Evolutionary conservation across 2,888 invertebrate genomes (phyloP), one percentile per base, ranked within the genome.

Genomic region (Chrysopilus asiliformis): DNA sequence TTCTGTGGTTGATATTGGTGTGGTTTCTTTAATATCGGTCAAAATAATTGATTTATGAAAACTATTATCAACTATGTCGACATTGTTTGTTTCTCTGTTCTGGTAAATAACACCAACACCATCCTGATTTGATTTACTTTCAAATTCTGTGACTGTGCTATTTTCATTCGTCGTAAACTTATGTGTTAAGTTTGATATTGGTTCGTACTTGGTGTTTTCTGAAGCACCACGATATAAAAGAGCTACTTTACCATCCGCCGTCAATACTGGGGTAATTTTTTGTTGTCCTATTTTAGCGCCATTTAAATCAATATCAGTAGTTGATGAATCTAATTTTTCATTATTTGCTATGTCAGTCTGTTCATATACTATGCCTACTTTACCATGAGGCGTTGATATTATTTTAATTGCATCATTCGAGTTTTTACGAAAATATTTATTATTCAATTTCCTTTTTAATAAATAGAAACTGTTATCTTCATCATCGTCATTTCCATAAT

Each of bases 231-330:
- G 61, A 48, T 62, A 64, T 49, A 65, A 57, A 50, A 65, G 55
- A 43, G 65, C 65, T 52, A 65, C 64, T 54, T 65, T 65, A 51
- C 65, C 65, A 57, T 65, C 65, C 47, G 64, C 55, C 44, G 65
- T 65, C 49, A 65, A 53, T 38, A 65, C 65, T 24, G 65, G 65
- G 43, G 64, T 63, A 43, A 65, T 64, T 56, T 65, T 65, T 32
- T 59, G 58, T 53, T 27, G 16, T 13, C n/a, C n/a, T n/a, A n/a
- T n/a, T n/a, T n/a, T n/a, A n/a, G n/a, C n/a, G n/a, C n/a, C n/a
- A n/a, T n/a, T n/a, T n/a, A n/a, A n/a, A n/a, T n/a, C n/a, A n/a
- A n/a, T n/a, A n/a, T n/a, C n/a, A n/a, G n/a, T n/a, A 20, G 27
- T 19, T 27, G 19, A 31, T 24, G 13, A 40, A 25, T 45, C 45